Percentiles rank a stretch among this genome's conserved stretches.
phyloP scores from a whole-genome alignment of 2,113 vertebrate genomes.

The Arothron firmamentum region DNA sequence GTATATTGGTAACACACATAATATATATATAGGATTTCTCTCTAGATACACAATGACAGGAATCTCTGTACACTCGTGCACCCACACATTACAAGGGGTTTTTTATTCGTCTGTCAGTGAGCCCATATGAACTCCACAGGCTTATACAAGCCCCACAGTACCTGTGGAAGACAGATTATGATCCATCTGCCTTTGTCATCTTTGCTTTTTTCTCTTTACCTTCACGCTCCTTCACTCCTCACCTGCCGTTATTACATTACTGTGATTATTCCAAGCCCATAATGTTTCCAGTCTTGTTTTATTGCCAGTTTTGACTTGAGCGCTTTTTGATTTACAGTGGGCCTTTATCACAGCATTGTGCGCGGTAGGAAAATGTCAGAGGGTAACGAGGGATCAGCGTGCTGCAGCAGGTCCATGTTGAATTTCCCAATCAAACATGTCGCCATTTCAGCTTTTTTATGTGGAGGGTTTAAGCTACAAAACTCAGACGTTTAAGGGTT shows the following conservation, averaged over 20 bases:
- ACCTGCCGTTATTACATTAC: not conserved
- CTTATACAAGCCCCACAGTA: constrained; percentile 39
- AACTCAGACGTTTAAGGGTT: no score
- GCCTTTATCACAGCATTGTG: not conserved
- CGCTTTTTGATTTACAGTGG: not conserved
- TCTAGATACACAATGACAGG: constrained; percentile 19
- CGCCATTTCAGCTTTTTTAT: no score
- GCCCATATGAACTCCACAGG: constrained; percentile 14
- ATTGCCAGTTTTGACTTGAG: not conserved
- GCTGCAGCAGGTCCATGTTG: constrained; percentile 7
- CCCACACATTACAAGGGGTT: constrained; percentile 1
- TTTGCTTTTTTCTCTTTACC: not conserved
- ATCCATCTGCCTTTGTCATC: not conserved
- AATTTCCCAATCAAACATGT: no score
- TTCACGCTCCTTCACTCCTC: not conserved
- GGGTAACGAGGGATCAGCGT: not conserved
- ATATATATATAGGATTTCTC: constrained; percentile 25
- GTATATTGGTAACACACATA: no score
- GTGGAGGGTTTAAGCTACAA: no score
- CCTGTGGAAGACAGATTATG: constrained; percentile 11
- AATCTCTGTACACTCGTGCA: constrained; percentile 35
- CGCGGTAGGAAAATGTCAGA: constrained; percentile 9
- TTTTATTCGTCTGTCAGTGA: constrained; percentile 14
- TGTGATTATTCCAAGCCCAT: not conserved
- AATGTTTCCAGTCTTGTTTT: constrained; percentile 4